Base-by-base conservation (phyloP, 2,113 vertebrate genomes). In the Rhinolophus sinicus region DNA sequence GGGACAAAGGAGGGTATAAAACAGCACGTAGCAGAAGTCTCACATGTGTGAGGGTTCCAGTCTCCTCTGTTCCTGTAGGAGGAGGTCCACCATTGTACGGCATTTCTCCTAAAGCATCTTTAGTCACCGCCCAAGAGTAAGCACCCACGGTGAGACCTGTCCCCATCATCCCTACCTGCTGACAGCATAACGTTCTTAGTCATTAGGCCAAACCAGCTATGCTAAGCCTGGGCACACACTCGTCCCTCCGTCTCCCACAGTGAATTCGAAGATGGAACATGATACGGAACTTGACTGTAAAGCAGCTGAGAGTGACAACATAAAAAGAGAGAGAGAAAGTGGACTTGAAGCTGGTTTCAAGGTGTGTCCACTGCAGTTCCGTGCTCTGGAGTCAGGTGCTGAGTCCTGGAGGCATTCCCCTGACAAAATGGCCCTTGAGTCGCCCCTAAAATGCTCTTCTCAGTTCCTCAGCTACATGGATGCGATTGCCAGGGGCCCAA, bases 31-130 rank as follows among this genome's bases (percentile, higher is more conserved):
- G 14, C 10, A 10, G 10, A 30, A 10, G 54, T 40, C 18, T 76
- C 16, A 19, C 1, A 1, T 2, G 16, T 2, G 21, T 50, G 7
- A 10, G 9, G 30, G 30, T 35, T 0, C 15, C 67, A 15, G 21
- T 11, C 16, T 8, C 16, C 22, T 38, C 0, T 35, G 8, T 24
- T 5, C 13, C 22, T 30, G 24, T 22, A 40, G 54, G 21, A 8
- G 12, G 62, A 11, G 8, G 8, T 8, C 44, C 33, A 11, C 7
- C 7, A 1, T 78, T 30, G 9, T 22, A 40, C 15, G 40, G 67
- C 35, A 33, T 73, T 21, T 72, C 67, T 44, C 7, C 35, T 9
- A 58, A 87, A 72, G 28, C 22, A 13, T 6, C 24, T 52, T 38
- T 22, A 21, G 26, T 30, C 35, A 56, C 5, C 65, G 4, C 50